A percentile compares a stretch with the other conserved stretches of the same genome.
Evolutionary conservation across 1,140 invertebrate species (phyloP).

Genomic region (Caerostris darwini): DNA sequence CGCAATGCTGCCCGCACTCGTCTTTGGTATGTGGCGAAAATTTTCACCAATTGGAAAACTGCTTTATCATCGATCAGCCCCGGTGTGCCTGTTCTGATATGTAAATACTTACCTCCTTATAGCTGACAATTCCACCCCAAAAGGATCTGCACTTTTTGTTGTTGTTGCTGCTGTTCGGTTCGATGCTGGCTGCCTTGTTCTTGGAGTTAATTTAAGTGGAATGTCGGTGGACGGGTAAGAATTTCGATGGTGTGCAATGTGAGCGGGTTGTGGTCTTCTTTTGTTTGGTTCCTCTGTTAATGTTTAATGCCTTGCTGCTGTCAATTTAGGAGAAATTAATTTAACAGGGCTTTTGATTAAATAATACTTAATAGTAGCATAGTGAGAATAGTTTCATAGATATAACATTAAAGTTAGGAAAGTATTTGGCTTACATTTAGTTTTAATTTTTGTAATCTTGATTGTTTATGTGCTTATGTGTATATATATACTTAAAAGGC

Average conservation of each 20-base stretch:
- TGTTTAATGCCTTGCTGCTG: neutral
- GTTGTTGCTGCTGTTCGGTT: neutral
- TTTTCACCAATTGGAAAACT: constrained; percentile 59
- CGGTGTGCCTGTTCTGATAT: neutral
- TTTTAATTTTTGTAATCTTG: too few relatives aligned
- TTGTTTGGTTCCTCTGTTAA: neutral
- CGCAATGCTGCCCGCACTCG: neutral
- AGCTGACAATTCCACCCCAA: neutral
- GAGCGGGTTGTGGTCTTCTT: neutral
- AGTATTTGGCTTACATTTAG: too few relatives aligned
- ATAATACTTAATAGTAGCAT: too few relatives aligned
- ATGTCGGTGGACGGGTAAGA: neutral
- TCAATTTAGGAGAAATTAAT: too few relatives aligned
- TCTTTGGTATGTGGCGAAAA: constrained; percentile 55
- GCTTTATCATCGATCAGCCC: constrained; percentile 12
- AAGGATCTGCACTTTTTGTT: neutral
- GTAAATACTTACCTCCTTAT: constrained; percentile 9
- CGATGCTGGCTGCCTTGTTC: neutral
- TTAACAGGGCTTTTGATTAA: neutral
- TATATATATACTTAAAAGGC: too few relatives aligned
- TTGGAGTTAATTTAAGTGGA: constrained; percentile 42
- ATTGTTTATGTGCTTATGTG: neutral
- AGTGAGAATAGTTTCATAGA: too few relatives aligned
- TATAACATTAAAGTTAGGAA: too few relatives aligned
- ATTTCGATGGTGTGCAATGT: neutral